Conservation (phyloP, 92 coral and sea anemone species). For the Palythoa heliodiscus region DNA sequence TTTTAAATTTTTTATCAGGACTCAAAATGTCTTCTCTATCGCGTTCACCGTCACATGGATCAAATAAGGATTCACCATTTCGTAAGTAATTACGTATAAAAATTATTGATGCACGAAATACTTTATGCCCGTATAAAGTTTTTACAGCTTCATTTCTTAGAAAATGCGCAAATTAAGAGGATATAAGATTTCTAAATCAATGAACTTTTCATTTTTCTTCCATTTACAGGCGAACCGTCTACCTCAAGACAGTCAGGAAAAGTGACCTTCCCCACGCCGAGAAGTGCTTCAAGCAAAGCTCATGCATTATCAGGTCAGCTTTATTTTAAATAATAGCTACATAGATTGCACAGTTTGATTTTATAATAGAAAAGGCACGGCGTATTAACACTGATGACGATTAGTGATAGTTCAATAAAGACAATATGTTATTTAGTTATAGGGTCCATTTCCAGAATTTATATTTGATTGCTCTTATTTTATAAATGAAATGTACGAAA, state of each 20-base stretch:
- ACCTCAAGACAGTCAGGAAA: constrained; percentile 66
- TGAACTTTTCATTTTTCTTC: constrained; percentile 2
- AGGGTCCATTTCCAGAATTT: no score
- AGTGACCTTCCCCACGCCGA: constrained; percentile 60
- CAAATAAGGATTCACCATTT: constrained; percentile 71
- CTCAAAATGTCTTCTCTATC: constrained; percentile 55
- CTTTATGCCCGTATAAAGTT: neutral
- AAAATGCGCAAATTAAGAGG: neutral
- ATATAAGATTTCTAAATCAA: no score
- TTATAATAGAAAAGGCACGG: no score
- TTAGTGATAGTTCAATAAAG: no score
- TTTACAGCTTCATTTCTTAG: neutral
- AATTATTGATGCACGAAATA: neutral
- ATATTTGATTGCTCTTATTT: no score
- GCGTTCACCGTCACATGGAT: constrained; percentile 75
- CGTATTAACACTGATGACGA: no score
- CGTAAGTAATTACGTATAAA: constrained; percentile 52
- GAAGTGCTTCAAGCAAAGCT: constrained; percentile 52
- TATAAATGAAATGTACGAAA: no score
- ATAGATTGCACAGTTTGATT: no score
- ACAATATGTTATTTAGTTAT: no score
- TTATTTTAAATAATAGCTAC: neutral
- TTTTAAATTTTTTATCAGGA: neutral
- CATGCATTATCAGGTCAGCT: constrained; percentile 40
- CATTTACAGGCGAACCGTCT: constrained; percentile 60